These are phyloP conservation scores for Corvus hawaiiensis DNA, from an alignment of 2,113 vertebrate genomes.

Conservation along the genomic window DNA sequence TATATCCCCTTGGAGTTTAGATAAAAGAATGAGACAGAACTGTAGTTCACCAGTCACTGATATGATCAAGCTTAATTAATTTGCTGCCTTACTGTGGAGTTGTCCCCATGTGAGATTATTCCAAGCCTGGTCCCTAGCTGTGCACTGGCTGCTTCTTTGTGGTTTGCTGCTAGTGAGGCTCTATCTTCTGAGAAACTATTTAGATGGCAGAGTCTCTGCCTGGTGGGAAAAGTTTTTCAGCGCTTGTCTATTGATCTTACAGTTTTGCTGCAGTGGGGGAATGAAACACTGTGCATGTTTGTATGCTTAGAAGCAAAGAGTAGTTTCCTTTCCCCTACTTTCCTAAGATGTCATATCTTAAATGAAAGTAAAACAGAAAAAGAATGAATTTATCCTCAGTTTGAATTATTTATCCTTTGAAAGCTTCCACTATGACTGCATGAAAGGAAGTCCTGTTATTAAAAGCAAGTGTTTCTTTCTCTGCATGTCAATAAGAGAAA, in stretches of 20 bases:
- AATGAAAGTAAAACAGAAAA: slow-evolving; percentile 73
- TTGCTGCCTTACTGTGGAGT: slow-evolving; percentile 28
- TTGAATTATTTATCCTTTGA: slow-evolving; percentile 76
- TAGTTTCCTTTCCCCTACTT: slow-evolving; percentile 43
- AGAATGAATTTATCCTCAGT: slow-evolving; percentile 72
- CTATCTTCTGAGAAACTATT: slow-evolving; percentile 62
- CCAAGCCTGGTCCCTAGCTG: background rate
- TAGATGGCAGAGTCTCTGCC: slow-evolving; percentile 56
- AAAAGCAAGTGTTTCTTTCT: slow-evolving; percentile 64
- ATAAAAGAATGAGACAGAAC: slow-evolving; percentile 15
- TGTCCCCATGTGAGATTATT: background rate
- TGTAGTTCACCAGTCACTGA: background rate
- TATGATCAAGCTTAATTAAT: slow-evolving; percentile 57
- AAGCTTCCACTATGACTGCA: slow-evolving; percentile 67
- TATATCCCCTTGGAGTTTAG: background rate
- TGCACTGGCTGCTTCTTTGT: slow-evolving; percentile 13
- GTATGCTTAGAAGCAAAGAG: slow-evolving; percentile 64
- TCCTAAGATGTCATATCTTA: slow-evolving; percentile 69
- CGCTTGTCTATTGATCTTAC: slow-evolving; percentile 69
- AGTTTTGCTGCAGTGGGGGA: slow-evolving; percentile 60
- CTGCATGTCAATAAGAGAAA: slow-evolving; percentile 60
- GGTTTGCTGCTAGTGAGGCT: slow-evolving; percentile 40
- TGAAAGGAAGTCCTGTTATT: slow-evolving; percentile 66
- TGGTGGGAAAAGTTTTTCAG: slow-evolving; percentile 70
- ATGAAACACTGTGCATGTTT: slow-evolving; percentile 53